A percentile compares a stretch with the other conserved stretches of the same genome.
These are phyloP conservation scores for Papilio polytes DNA, from an alignment of 1,140 invertebrate species.

Conservation along the genomic window DNA sequence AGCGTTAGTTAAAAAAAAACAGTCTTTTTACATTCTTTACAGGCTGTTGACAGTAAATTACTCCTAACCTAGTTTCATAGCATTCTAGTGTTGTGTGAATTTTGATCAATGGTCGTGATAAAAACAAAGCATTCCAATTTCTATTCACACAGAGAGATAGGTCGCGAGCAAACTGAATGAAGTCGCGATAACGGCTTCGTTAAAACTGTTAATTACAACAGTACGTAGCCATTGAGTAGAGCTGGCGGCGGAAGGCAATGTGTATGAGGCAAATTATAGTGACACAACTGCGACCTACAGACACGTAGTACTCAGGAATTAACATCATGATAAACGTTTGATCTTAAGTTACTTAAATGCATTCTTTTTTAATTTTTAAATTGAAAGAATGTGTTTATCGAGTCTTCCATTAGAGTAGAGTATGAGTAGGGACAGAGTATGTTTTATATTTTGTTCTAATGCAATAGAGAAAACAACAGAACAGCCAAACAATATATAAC, in stretches of 20 bases:
- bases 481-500: no score
- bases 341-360: no score
- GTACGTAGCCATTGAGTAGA: constrained; percentile 20
- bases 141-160: neutral
- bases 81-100: neutral
- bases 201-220: neutral
- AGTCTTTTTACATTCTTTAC: neutral
- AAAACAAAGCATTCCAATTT: neutral
- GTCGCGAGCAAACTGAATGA: neutral
- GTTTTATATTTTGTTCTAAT: no score
- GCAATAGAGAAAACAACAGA: no score
- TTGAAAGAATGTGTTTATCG: no score
- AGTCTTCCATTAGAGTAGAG: no score
- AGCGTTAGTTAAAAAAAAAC: neutral
- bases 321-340: neutral
- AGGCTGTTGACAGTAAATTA: neutral
- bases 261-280: neutral
- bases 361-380: no score
- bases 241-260: neutral
- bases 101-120: neutral
- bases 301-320: neutral
- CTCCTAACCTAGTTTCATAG: neutral
- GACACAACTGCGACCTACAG: neutral
- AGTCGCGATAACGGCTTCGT: neutral
- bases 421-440: no score